phyloP scores from a whole-genome alignment of 2,797 vertebrate genomes.

The Anguilla obscura region DNA sequence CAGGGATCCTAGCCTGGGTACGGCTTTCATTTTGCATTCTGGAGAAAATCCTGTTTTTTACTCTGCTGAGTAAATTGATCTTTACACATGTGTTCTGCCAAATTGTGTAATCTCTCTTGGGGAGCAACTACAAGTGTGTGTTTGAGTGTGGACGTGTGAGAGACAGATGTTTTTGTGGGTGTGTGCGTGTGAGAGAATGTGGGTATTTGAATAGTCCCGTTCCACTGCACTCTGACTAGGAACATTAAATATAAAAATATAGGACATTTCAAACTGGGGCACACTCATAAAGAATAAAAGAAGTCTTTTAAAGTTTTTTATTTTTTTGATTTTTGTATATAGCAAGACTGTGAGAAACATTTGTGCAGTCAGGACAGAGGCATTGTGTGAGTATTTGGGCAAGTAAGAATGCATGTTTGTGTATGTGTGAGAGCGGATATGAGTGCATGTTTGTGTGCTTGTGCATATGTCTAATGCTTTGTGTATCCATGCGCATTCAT shows the following conservation, averaged over 20 bases:
- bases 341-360: not conserved
- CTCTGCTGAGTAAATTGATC: not conserved
- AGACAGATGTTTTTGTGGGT: conserved; percentile 8
- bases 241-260: too few relatives aligned
- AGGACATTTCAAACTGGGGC: too few relatives aligned
- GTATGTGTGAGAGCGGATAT: not conserved
- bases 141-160: too few relatives aligned
- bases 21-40: not conserved
- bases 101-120: not conserved
- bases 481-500: not conserved
- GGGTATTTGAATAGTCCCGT: too few relatives aligned
- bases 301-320: too few relatives aligned
- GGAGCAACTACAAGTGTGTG: not conserved
- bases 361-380: too few relatives aligned
- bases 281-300: too few relatives aligned
- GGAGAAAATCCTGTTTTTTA: not conserved
- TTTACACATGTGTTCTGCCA: not conserved
- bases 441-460: not conserved
- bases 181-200: too few relatives aligned
- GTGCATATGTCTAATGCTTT: not conserved
- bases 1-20: not conserved
- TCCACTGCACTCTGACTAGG: too few relatives aligned
- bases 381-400: too few relatives aligned
- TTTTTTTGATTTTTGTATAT: not conserved
- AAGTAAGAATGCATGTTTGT: not conserved